These are phyloP conservation scores for Bergia puertoricense DNA, from an alignment of 92 coral and sea anemone species.

Conservation along the genomic window DNA sequence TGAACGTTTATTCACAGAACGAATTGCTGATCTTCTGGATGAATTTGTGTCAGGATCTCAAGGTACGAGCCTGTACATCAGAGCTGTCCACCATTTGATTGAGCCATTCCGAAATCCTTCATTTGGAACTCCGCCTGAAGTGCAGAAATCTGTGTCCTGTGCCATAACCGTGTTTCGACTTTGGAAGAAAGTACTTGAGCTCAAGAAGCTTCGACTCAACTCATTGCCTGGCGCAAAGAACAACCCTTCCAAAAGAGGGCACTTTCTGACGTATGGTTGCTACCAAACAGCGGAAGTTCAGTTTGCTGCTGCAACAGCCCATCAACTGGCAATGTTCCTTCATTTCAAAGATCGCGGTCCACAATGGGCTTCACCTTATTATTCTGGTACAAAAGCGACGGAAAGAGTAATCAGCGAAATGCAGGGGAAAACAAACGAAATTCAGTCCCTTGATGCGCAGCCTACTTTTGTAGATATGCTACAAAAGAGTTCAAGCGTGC, in stretches of 20 bases:
- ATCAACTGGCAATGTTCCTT: constrained; percentile 26
- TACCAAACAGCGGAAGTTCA: constrained; percentile 49
- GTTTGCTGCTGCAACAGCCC: constrained; percentile 39
- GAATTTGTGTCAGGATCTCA: constrained; percentile 52
- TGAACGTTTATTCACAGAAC: constrained; percentile 24
- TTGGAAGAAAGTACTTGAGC: constrained; percentile 58
- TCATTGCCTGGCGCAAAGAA: constrained; percentile 48
- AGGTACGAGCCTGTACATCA: constrained; percentile 56
- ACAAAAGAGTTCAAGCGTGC: constrained; percentile 49
- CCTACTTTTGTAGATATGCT: constrained; percentile 52
- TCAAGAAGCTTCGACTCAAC: constrained; percentile 50
- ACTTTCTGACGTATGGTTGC: constrained; percentile 29
- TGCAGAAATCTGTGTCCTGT: constrained; percentile 47
- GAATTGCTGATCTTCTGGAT: constrained; percentile 24
- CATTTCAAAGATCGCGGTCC: constrained; percentile 10
- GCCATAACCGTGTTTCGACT: constrained; percentile 61
- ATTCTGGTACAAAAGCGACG: constrained; percentile 10
- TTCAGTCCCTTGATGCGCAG: constrained; percentile 48
- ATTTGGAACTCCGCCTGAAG: constrained; percentile 48
- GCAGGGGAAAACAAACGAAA: constrained; percentile 51
- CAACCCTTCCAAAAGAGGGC: constrained; percentile 42
- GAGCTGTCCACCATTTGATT: constrained; percentile 45
- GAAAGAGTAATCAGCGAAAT: constrained; percentile 37
- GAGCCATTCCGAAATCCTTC: constrained; percentile 54
- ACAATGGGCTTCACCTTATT: background rate